phyloP scores from a whole-genome alignment of 2,888 invertebrate species.

The Eupithecia subumbrata region DNA sequence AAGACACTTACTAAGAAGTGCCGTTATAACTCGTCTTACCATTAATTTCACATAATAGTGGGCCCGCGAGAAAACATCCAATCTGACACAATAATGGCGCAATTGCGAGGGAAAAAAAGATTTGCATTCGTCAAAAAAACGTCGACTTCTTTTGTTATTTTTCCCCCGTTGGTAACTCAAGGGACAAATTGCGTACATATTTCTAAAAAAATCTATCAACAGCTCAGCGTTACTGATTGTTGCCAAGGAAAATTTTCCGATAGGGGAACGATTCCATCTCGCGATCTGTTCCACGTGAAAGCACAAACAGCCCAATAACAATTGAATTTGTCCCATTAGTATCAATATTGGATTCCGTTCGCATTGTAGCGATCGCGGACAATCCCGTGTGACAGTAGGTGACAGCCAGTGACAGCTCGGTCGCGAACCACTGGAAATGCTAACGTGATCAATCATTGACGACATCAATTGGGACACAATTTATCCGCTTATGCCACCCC shows the following conservation, averaged over 20 bases:
- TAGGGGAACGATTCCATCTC: conserved; percentile 25
- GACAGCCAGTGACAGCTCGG: conserved; percentile 46
- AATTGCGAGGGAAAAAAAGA: neutral
- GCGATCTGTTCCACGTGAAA: conserved; percentile 23
- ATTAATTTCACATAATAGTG: conserved; percentile 1
- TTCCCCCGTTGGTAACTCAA: neutral
- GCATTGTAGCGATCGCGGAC: conserved; percentile 34
- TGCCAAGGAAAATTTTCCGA: conserved; percentile 15
- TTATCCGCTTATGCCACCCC: conserved; percentile 32
- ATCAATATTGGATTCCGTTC: conserved; percentile 33
- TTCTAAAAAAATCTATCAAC: neutral
- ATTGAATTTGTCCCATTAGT: conserved; percentile 34
- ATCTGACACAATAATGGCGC: neutral
- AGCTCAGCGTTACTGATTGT: neutral
- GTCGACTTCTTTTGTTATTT: neutral
- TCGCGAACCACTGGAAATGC: conserved; percentile 37
- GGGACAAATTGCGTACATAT: neutral
- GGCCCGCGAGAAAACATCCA: neutral
- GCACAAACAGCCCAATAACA: conserved; percentile 27
- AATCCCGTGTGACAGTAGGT: conserved; percentile 41
- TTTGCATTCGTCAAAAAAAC: neutral
- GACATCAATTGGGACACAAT: conserved; percentile 41
- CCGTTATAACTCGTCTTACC: neutral
- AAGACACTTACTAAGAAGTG: neutral
- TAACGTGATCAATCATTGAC: conserved; percentile 43